These are phyloP conservation scores for Florisuga fusca DNA, from an alignment of 2,797 vertebrate genomes.

Conservation along the genomic window DNA sequence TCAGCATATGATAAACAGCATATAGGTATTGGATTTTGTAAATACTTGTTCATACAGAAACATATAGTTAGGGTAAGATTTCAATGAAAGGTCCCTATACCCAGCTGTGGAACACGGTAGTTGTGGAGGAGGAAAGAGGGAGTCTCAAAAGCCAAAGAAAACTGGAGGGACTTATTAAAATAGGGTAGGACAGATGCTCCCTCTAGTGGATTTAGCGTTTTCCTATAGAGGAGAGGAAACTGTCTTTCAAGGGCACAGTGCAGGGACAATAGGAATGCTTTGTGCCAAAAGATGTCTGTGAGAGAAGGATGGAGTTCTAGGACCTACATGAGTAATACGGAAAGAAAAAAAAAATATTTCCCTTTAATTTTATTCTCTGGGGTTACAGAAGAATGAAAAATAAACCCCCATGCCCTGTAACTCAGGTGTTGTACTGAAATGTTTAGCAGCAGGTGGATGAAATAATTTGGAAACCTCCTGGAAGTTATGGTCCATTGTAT, in stretches of 20 bases:
- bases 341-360: background rate
- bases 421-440: background rate
- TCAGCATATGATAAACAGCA: background rate
- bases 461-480: background rate
- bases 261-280: background rate
- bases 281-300: background rate
- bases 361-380: background rate
- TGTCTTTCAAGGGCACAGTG: background rate
- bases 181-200: background rate
- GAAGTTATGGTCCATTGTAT: background rate
- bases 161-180: background rate
- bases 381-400: background rate
- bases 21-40: background rate
- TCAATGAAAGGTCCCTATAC: background rate
- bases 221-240: background rate
- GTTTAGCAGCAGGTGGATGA: background rate
- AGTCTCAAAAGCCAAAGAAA: background rate
- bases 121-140: accelerated
- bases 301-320: background rate
- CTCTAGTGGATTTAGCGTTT: slow-evolving; percentile 19
- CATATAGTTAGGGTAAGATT: background rate
- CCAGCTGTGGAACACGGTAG: background rate
- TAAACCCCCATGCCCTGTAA: background rate
- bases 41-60: background rate
- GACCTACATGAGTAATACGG: background rate